phyloP scores from a whole-genome alignment of 1,140 invertebrate species.

The Lasaia peninsularis region DNA sequence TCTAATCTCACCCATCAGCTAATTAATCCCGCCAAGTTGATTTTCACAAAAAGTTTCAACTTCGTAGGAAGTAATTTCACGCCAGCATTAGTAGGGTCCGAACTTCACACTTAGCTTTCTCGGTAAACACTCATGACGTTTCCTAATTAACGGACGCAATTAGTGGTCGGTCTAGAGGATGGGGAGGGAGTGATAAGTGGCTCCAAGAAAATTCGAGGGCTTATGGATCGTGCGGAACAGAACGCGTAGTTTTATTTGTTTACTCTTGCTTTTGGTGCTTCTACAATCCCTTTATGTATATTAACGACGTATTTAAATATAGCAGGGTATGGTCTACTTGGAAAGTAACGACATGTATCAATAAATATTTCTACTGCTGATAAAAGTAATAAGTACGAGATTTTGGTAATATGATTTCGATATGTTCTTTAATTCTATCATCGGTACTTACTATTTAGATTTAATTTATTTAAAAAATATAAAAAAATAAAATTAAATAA shows the following conservation, averaged over 20 bases:
- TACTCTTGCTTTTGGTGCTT: constrained; percentile 20
- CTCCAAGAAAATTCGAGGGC: constrained; percentile 65
- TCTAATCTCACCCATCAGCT: constrained; percentile 73
- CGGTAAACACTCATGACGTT: constrained; percentile 76
- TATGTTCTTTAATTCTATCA: too few relatives aligned
- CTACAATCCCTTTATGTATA: too few relatives aligned
- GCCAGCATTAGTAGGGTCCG: constrained; percentile 56
- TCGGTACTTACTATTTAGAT: too few relatives aligned
- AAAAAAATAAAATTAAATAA: too few relatives aligned
- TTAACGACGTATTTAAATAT: too few relatives aligned
- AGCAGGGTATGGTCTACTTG: too few relatives aligned
- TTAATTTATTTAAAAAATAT: too few relatives aligned
- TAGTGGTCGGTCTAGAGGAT: constrained; percentile 52
- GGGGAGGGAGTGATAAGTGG: constrained; percentile 58
- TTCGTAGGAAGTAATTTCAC: constrained; percentile 67
- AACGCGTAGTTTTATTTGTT: constrained; percentile 25
- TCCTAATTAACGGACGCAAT: constrained; percentile 76
- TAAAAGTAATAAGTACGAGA: too few relatives aligned
- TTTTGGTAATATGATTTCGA: too few relatives aligned
- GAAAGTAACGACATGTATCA: too few relatives aligned
- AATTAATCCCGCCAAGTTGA: constrained; percentile 73
- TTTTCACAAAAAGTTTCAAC: constrained; percentile 73
- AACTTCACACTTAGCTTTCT: constrained; percentile 75
- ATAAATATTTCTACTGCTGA: too few relatives aligned
- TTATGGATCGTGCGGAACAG: constrained; percentile 44